These are phyloP conservation scores for Pollimyrus isidori DNA, from an alignment of 2,113 vertebrate genomes.

Conservation along the genomic window DNA sequence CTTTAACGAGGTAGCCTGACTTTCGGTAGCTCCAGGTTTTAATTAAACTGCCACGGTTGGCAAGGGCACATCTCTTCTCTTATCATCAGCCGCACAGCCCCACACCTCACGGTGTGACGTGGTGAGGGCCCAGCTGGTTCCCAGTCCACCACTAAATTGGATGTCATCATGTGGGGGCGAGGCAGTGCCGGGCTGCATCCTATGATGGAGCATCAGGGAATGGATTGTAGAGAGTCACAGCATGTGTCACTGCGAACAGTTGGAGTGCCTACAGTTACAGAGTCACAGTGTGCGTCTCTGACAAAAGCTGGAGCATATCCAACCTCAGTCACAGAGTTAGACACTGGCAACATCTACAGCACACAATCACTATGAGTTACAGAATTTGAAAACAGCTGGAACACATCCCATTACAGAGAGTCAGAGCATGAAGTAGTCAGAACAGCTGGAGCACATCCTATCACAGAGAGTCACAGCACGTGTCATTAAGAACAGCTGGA, in stretches of 20 bases:
- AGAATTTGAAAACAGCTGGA: neutral
- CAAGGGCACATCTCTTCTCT: conserved; percentile 44
- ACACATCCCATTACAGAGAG: neutral
- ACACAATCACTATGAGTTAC: neutral
- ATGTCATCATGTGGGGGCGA: neutral
- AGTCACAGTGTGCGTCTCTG: neutral
- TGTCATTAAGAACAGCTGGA: neutral
- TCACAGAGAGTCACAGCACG: neutral
- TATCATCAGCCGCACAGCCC: conserved; percentile 38
- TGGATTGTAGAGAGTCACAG: neutral
- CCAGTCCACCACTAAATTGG: neutral
- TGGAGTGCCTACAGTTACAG: neutral
- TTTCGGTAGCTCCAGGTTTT: conserved; percentile 39
- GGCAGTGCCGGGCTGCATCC: neutral
- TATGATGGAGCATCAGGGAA: neutral
- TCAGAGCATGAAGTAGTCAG: neutral
- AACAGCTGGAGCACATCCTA: neutral
- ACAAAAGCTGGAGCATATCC: neutral
- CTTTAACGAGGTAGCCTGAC: conserved; percentile 32
- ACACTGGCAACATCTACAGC: too few relatives aligned
- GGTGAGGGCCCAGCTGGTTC: neutral
- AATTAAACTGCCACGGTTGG: conserved; percentile 44
- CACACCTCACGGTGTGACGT: conserved; percentile 35
- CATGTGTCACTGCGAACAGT: neutral
- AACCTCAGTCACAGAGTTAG: neutral